Evolutionary conservation across 23 tunicate genomes (phyloP), one percentile per base, ranked within the genome.

Genomic region (Clavelina lepadiformis): DNA sequence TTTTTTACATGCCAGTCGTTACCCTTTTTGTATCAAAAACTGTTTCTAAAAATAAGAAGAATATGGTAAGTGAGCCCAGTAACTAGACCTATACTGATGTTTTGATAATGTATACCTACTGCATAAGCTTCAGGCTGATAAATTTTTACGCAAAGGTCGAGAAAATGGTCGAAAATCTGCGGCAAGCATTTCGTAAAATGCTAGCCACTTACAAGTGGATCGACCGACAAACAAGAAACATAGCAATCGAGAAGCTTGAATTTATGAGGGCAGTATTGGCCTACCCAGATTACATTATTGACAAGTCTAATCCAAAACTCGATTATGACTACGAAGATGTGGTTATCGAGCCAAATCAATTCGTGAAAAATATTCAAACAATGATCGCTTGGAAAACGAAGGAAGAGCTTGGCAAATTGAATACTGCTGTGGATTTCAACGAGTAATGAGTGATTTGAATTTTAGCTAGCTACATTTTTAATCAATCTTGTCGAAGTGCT

Each of bases 271-370:
- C 83, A n/a, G 67, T 72, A 5, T 73, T 93, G 59, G 98, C 78
- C 0, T 93, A 78, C 56, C 98, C 98, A 1, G 98, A 93, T 45
- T 93, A 86, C 65, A 78, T 93, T 15, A 30, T 72, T 2, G 83
- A 84, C 27, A 22, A 33, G 28, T 63, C 36, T 22, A 65, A 73
- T 52, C 50, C 86, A 2, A 73, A 73, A 60, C 57, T 87, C 77
- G 96, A 87, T 61, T 38, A 79, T 2, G 86, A 79, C 5, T 88
- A 66, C 29, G n/a, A n/a, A n/a, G 73, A 36, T 28, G 73, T 52
- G 1, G 35, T 18, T 3, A 68, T 88, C 20, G 38, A 24, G 0
- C 28, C 61, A 3, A 55, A 26, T 7, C 73, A 56, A 32, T 88
- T 67, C 61, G 68, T 88, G 61, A 2, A 22, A 33, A 80, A 59